A percentile compares a stretch with the other conserved stretches of the same genome.
phyloP scores from a whole-genome alignment of 2,888 invertebrate genomes.

The Noctua comes region DNA sequence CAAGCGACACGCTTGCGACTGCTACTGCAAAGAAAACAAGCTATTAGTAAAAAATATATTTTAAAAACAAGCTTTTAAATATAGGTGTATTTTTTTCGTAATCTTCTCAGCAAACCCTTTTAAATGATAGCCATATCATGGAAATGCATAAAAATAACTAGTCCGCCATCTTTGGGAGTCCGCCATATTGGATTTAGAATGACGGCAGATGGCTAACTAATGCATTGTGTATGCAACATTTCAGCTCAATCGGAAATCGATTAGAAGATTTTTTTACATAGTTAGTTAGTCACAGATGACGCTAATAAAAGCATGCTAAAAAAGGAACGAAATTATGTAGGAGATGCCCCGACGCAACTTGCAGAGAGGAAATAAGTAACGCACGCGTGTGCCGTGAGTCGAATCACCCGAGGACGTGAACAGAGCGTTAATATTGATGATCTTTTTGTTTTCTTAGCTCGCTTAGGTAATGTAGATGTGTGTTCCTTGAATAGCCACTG shows the following conservation, averaged over 20 bases:
- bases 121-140: no score
- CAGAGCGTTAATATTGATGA: not conserved
- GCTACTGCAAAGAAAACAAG: not conserved
- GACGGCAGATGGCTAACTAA: no score
- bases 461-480: not conserved
- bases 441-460: not conserved
- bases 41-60: no score
- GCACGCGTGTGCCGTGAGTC: not conserved
- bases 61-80: no score
- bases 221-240: not conserved
- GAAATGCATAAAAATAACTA: no score
- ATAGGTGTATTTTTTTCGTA: no score
- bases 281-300: no score
- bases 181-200: no score
- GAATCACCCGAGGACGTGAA: not conserved
- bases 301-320: no score
- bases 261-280: no score
- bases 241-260: not conserved
- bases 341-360: not conserved
- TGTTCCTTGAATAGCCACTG: not conserved
- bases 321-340: not conserved
- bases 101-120: no score
- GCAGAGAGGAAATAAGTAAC: not conserved
- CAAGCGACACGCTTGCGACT: not conserved
- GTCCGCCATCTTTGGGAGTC: not conserved